Conservation (phyloP, 2,113 vertebrate species). For the Rhadina sibilatrix region DNA sequence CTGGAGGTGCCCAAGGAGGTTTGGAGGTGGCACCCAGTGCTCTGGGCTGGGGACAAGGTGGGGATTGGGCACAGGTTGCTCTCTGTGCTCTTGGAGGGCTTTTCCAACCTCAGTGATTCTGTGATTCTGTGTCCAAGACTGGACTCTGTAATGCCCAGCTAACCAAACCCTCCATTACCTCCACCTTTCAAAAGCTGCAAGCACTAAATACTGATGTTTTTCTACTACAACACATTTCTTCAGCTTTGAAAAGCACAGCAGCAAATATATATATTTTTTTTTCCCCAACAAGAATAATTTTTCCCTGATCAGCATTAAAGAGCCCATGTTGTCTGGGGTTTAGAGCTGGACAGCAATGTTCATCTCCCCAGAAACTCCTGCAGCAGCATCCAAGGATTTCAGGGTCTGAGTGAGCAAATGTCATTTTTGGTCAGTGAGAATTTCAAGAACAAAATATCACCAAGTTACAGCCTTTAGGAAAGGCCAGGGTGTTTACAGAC, state of each 20-base stretch:
- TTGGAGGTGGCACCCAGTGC: neutral
- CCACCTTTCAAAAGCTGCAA: neutral
- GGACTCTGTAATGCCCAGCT: neutral
- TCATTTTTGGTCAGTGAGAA: neutral
- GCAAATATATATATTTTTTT: neutral
- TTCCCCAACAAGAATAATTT: neutral
- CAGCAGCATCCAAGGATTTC: neutral
- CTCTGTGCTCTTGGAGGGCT: rapidly evolving
- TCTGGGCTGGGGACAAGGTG: neutral
- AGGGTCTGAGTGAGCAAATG: neutral
- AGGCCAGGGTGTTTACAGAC: neutral
- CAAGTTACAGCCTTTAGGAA: neutral
- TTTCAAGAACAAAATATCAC: neutral
- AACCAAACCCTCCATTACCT: neutral
- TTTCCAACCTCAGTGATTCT: neutral
- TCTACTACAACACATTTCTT: neutral
- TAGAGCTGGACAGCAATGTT: neutral
- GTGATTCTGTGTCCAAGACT: neutral
- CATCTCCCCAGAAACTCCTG: neutral
- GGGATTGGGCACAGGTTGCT: rapidly evolving
- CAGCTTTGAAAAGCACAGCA: neutral
- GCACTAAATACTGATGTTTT: neutral
- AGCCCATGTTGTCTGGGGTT: neutral
- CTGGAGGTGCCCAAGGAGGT: rapidly evolving
- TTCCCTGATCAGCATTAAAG: neutral